phyloP scores from a whole-genome alignment of 1,140 invertebrate species.

The Akabosia matsudoensis region DNA sequence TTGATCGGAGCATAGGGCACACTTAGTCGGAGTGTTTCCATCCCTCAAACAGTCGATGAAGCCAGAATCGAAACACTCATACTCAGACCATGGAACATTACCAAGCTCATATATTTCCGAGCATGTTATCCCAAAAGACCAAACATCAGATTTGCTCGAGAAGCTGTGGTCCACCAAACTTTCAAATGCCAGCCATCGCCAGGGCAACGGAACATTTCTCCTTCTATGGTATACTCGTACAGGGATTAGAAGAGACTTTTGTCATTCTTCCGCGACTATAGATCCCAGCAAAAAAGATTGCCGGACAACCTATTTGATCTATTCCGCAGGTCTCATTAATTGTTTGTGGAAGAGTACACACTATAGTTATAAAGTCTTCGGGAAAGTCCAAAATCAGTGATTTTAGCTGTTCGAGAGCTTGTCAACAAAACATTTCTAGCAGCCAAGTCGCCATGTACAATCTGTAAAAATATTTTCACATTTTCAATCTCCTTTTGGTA shows the following conservation, averaged over 20 bases:
- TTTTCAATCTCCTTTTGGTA: too few relatives aligned
- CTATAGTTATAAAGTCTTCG: not conserved
- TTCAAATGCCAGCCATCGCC: conserved; percentile 17
- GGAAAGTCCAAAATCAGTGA: conserved; percentile 13
- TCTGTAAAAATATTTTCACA: not conserved
- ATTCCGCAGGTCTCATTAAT: too few relatives aligned
- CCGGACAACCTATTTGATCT: not conserved
- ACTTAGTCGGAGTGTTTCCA: not conserved
- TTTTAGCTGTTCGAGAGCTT: not conserved
- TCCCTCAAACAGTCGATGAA: conserved; percentile 8
- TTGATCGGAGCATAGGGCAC: not conserved
- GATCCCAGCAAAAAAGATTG: not conserved
- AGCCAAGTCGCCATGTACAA: not conserved
- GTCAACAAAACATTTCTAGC: not conserved
- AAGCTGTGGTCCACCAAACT: conserved; percentile 1
- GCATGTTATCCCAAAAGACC: conserved; percentile 78
- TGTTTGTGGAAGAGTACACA: not conserved
- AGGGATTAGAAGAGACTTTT: too few relatives aligned
- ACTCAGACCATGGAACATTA: not conserved
- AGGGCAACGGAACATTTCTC: conserved; percentile 44
- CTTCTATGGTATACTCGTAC: not conserved
- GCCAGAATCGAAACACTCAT: not conserved
- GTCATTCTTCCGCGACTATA: too few relatives aligned
- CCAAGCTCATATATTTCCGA: conserved; percentile 79
- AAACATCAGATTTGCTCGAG: conserved; percentile 50